Evolutionary conservation across 2,797 vertebrate species (phyloP).

Genomic region (Eptatretus atami): DNA sequence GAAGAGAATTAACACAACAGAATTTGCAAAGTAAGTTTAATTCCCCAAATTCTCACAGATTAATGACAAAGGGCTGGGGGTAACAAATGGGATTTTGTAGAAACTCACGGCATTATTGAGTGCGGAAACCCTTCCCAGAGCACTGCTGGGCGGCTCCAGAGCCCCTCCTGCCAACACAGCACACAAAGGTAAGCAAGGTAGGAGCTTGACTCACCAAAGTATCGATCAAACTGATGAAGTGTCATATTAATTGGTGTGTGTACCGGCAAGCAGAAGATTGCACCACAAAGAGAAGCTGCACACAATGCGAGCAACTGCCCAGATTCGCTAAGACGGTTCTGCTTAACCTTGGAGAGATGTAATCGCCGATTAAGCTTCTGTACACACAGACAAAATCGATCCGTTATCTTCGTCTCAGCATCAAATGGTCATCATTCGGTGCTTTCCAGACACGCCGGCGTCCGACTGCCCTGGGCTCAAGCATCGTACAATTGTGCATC

Average conservation of each 20-base stretch:
- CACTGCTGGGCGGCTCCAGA: conserved; percentile 50
- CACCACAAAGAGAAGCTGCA: conserved; percentile 37
- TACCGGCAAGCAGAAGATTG: conserved; percentile 14
- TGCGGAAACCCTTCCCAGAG: conserved; percentile 94
- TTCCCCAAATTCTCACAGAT: no score
- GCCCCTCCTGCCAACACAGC: conserved; percentile 35
- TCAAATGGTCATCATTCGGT: no score
- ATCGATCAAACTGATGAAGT: no score
- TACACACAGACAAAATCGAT: conserved; percentile 8
- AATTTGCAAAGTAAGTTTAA: no score
- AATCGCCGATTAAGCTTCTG: conserved; percentile 39
- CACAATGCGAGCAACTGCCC: conserved; percentile 40
- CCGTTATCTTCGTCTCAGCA: no score
- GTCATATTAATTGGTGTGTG: not conserved
- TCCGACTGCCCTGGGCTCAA: no score
- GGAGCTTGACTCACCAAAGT: no score
- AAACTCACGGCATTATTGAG: conserved; percentile 52
- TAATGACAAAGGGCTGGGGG: no score
- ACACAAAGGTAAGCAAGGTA: no score
- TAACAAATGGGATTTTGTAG: not conserved
- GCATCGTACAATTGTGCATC: no score
- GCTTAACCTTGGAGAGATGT: conserved; percentile 39
- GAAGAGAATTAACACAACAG: no score
- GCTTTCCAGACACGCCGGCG: no score
- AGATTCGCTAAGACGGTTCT: conserved; percentile 51